phyloP scores from a whole-genome alignment of 2,113 vertebrate genomes.

The Gracilinanus agilis region DNA sequence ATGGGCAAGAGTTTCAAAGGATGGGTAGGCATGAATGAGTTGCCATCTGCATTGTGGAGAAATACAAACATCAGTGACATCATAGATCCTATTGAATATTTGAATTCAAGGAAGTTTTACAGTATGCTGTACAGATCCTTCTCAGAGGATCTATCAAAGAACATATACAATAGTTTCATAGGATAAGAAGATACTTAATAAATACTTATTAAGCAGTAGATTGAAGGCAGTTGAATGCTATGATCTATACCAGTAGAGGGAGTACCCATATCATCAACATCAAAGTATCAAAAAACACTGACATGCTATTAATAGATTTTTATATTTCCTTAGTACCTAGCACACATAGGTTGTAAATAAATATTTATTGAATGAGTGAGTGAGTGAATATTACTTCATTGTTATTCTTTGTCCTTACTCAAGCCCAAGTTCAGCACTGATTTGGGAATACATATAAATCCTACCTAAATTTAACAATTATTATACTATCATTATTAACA shows the following conservation, averaged over 20 bases:
- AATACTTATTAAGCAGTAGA: not conserved
- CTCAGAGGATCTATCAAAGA: not conserved
- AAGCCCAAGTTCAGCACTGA: not conserved
- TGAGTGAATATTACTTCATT: not conserved
- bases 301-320: not conserved
- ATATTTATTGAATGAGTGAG: not conserved
- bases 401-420: not conserved
- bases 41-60: not conserved
- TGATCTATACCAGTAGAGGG: not conserved
- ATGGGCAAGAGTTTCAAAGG: not conserved
- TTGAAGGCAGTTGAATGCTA: not conserved
- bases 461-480: not conserved
- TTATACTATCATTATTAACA: not conserved
- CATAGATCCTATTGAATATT: not conserved
- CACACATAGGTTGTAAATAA: not conserved
- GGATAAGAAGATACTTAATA: not conserved
- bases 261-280: not conserved
- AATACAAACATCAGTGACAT: not conserved
- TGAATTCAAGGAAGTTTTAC: not conserved
- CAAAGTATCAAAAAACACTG: not conserved
- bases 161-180: not conserved
- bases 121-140: not conserved
- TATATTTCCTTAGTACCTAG: not conserved
- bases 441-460: not conserved
- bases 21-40: not conserved